phyloP scores from a whole-genome alignment of 2,797 vertebrate species.

The Tolypeutes matacus region DNA sequence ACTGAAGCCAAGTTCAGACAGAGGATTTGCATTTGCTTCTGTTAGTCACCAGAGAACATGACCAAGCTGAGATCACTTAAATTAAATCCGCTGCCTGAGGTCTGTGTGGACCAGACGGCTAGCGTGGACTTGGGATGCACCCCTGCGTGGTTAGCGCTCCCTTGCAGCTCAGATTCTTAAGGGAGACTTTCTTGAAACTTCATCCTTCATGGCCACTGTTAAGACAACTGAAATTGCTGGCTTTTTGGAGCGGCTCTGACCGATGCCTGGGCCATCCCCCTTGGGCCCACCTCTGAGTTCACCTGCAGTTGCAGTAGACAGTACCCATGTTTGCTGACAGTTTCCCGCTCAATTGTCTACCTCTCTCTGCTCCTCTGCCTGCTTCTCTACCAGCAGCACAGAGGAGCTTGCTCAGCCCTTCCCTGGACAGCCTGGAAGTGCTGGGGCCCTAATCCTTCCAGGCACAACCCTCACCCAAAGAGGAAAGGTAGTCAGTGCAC shows the following conservation, averaged over 20 bases:
- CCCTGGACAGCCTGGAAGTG: neutral
- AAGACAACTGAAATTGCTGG: neutral
- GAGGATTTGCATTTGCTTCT: conserved; percentile 7
- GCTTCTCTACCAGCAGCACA: neutral
- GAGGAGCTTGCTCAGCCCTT: neutral
- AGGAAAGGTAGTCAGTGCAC: neutral
- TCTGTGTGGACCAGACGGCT: neutral
- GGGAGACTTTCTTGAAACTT: neutral
- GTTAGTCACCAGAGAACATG: neutral
- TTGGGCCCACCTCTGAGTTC: neutral
- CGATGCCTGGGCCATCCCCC: neutral
- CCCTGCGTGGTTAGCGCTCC: neutral
- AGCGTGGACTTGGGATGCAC: neutral
- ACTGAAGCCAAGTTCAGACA: conserved; percentile 34
- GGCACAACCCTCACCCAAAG: neutral
- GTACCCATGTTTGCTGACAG: neutral
- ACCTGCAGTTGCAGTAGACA: neutral
- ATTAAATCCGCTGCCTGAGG: neutral
- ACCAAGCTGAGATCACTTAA: neutral
- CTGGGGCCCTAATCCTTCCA: neutral
- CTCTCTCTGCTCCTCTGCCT: neutral
- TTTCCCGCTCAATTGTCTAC: accelerated
- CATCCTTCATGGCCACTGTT: neutral
- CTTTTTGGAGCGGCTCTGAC: neutral
- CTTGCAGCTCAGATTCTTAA: neutral